phyloP scores from a whole-genome alignment of 2,113 vertebrate species.

The Urocolius indicus region DNA sequence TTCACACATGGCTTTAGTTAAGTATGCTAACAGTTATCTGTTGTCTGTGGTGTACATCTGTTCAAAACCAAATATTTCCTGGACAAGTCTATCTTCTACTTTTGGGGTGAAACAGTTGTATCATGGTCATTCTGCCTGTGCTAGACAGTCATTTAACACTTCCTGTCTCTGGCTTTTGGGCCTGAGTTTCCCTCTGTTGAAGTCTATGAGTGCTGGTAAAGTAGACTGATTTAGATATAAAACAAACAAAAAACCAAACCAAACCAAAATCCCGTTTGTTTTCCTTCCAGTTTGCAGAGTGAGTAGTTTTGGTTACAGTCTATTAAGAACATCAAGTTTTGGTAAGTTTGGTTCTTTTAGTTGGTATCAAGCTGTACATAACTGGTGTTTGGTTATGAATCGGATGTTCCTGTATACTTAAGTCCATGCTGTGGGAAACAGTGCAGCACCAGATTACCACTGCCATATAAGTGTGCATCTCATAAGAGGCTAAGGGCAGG shows the following conservation, averaged over 20 bases:
- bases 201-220: neutral
- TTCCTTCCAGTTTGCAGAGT: neutral
- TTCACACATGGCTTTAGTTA: neutral
- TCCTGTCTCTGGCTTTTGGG: neutral
- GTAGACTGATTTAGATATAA: neutral
- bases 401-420: neutral
- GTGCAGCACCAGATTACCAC: neutral
- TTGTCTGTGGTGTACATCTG: neutral
- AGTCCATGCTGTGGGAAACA: neutral
- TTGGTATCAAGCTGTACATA: neutral
- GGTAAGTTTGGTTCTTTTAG: neutral
- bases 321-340: neutral
- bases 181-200: neutral
- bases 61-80: neutral
- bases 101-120: neutral
- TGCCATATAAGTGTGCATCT: neutral
- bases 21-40: neutral
- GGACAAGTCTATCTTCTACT: neutral
- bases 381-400: neutral
- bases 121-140: neutral
- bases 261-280: neutral
- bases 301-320: neutral
- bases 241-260: neutral
- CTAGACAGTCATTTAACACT: neutral
- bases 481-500: neutral